phyloP scores from a whole-genome alignment of 2,888 invertebrate species.

The Drosophila nigricruria region DNA sequence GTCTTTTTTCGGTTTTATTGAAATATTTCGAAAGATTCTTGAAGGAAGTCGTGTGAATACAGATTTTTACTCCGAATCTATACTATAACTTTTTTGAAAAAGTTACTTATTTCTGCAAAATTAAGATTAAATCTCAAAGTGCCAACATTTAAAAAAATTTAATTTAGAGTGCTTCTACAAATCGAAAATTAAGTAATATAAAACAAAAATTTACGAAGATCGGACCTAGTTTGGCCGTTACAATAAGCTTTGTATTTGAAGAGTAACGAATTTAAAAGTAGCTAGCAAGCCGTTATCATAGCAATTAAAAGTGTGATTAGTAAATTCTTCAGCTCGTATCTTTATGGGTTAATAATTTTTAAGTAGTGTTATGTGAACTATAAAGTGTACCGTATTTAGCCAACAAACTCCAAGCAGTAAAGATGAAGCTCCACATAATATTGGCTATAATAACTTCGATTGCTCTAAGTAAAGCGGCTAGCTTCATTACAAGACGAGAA shows the following conservation, averaged over 20 bases:
- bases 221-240: too few relatives aligned
- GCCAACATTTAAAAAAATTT: too few relatives aligned
- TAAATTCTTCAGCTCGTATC: conserved; percentile 13
- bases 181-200: too few relatives aligned
- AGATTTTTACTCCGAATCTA: too few relatives aligned
- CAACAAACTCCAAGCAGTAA: neutral
- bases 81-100: too few relatives aligned
- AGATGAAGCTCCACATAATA: conserved; percentile 23
- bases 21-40: too few relatives aligned
- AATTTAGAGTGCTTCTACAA: too few relatives aligned
- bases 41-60: too few relatives aligned
- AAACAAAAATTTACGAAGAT: too few relatives aligned
- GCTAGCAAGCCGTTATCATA: conserved; percentile 9
- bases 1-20: too few relatives aligned
- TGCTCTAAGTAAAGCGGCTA: conserved; percentile 1
- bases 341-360: conserved; percentile 6
- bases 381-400: conserved; percentile 2
- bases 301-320: conserved; percentile 2
- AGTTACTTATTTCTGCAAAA: too few relatives aligned
- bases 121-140: too few relatives aligned
- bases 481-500: neutral
- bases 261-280: neutral
- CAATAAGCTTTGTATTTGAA: neutral
- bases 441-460: neutral
- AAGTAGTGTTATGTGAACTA: neutral